Base-by-base conservation (phyloP, 2,888 invertebrate species). In the Drosophila pseudotalamancana region DNA sequence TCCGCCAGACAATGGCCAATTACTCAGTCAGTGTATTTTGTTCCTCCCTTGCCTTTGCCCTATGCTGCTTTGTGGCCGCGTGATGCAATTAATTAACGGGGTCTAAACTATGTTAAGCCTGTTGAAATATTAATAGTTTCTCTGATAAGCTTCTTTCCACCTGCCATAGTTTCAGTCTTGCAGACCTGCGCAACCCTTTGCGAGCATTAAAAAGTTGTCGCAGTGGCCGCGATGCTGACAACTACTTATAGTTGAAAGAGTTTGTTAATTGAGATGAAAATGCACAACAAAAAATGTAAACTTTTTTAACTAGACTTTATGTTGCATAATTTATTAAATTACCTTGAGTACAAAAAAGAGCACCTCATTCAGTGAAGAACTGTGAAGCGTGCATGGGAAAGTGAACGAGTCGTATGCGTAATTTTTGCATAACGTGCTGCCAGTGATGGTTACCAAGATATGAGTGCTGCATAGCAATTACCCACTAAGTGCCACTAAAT, bases 131-230 rank as follows among this genome's bases (percentile, higher is more conserved):
- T 48, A 49, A 43, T 49, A 25, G 12, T 42, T 55, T 59, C 35
- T 12, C n/a, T n/a, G n/a, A 12, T 2, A 21, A 29, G 21, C 23
- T 37, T 29, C 18, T n/a, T 49, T 35, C 12, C 8, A 12, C 21
- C 6, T 21, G 12, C 12, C n/a, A 37, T 19, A 39, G 32, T 42
- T 32, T 25, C n/a, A 6, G n/a, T 14, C 37, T 31, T 29, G 14
- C 23, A 23, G 29, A 16, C 19, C 14, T n/a, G 19, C 12, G 8
- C 29, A 53, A 35, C 11, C 9, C 73, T 69, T 72, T 72, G 60
- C 39, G 53, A 51, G 61, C 48, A 73, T 73, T 72, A 73, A 73
- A 72, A 59, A 43, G 32, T 53, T 51, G 23, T 40, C 40, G 45
- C 37, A 62, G 35, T 46, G 32, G 34, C 37, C 55, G 27, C 12